phyloP scores from a whole-genome alignment of 2,888 invertebrate species.

The Norana najaformis region DNA sequence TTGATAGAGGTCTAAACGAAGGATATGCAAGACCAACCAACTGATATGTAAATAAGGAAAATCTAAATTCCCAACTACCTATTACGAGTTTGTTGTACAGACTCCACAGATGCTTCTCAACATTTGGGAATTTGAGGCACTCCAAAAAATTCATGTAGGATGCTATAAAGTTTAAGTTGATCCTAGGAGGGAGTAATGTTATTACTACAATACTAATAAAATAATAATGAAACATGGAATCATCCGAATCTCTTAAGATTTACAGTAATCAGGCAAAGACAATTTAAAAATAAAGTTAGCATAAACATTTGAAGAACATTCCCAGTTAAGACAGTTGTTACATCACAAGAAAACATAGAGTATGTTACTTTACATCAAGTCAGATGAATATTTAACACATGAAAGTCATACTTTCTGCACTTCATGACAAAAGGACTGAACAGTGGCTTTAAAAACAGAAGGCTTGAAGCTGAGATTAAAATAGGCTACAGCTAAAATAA shows the following conservation, averaged over 20 bases:
- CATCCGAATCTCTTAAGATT: not conserved
- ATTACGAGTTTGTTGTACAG: not conserved
- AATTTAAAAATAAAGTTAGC: not conserved
- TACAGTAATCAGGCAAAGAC: not conserved
- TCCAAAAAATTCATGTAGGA: not conserved
- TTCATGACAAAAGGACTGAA: no score
- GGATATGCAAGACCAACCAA: not conserved
- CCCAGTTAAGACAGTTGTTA: not conserved
- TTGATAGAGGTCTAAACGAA: not conserved
- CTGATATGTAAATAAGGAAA: not conserved
- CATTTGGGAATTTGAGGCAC: not conserved
- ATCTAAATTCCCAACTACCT: not conserved
- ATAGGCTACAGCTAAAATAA: not conserved
- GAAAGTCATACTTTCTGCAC: no score
- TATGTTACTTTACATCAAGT: not conserved
- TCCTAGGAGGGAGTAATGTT: not conserved
- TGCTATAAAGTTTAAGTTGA: not conserved
- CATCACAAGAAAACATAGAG: not conserved
- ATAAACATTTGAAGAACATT: not conserved
- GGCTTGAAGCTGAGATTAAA: not conserved
- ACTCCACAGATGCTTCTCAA: not conserved
- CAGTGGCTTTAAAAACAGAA: no score
- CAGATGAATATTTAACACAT: not conserved
- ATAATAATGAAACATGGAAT: not conserved
- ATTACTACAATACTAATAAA: not conserved